These are phyloP conservation scores for Tympanuchus pallidicinctus DNA, from an alignment of 2,113 vertebrate genomes.

Conservation along the genomic window DNA sequence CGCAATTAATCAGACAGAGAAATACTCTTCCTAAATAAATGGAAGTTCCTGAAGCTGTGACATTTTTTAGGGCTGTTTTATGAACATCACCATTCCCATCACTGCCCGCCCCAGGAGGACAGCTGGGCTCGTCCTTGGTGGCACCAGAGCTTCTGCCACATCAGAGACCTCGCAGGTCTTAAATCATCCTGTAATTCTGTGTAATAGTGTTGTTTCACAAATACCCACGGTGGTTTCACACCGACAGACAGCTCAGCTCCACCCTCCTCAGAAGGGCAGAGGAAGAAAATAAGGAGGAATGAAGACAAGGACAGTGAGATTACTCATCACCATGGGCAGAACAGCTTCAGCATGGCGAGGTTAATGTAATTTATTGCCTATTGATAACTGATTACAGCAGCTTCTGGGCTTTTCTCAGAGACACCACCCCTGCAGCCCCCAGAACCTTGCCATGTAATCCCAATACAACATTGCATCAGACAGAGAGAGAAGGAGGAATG, in stretches of 20 bases:
- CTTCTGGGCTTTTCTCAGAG: not conserved
- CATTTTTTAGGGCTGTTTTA: not conserved
- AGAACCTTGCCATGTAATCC: not conserved
- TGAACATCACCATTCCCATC: not conserved
- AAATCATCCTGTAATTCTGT: not conserved
- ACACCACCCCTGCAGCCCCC: not conserved
- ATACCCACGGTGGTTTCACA: not conserved
- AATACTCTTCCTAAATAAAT: constrained; percentile 8
- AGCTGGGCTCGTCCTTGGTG: too few species aligned
- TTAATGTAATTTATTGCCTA: not conserved
- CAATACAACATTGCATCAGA: not conserved
- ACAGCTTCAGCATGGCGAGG: not conserved
- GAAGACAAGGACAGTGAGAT: not conserved
- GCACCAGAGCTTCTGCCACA: not conserved
- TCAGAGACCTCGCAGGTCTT: not conserved
- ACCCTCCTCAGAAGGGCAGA: not conserved
- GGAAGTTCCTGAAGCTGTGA: not conserved
- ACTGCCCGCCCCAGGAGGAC: not conserved
- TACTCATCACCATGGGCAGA: not conserved
- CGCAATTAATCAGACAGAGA: constrained; percentile 42
- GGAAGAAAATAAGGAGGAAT: not conserved
- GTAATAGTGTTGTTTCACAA: not conserved
- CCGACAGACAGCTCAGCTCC: not conserved
- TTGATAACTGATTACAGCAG: not conserved
- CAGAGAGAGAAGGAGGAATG: not conserved